Percentiles rank a stretch among this genome's conserved stretches.
Evolutionary conservation across 2,888 invertebrate genomes (phyloP).

Genomic region (Ophonus ardosiacus): DNA sequence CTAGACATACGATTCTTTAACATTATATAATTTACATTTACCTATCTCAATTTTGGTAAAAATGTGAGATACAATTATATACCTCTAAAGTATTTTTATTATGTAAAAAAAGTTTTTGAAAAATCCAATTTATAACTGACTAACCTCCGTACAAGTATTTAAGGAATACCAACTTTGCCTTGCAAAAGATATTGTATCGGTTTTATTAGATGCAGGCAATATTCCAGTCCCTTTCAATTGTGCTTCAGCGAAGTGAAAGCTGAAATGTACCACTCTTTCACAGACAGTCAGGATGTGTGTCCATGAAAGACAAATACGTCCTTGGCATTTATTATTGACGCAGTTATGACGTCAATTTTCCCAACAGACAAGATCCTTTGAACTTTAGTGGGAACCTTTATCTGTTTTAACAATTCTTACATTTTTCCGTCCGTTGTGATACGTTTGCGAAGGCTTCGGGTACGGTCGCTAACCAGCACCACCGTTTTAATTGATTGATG

Average conservation of each 20-base stretch:
- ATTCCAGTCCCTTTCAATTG: neutral
- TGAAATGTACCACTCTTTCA: neutral
- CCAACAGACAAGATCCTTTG: constrained; percentile 43
- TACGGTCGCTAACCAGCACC: constrained; percentile 5
- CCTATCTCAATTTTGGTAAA: no score
- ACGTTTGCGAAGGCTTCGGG: neutral
- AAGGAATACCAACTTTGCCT: no score
- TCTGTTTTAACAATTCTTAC: constrained; percentile 25
- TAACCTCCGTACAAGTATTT: no score
- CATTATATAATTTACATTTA: no score
- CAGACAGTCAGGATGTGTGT: constrained; percentile 1
- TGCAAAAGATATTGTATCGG: no score
- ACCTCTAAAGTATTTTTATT: no score
- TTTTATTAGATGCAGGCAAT: no score
- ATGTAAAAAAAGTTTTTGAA: no score
- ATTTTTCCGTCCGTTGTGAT: neutral
- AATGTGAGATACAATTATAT: no score
- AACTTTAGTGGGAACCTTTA: constrained; percentile 38
- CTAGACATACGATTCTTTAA: no score
- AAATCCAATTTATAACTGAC: no score
- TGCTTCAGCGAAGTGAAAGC: neutral
- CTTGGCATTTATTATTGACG: constrained; percentile 55
- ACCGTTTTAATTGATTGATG: constrained; percentile 50
- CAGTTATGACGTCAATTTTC: constrained; percentile 51
- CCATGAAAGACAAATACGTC: constrained; percentile 38